A percentile compares a stretch with the other conserved stretches of the same genome.
phyloP scores from a whole-genome alignment of 2,888 invertebrate species.

The Argyresthia albistria region DNA sequence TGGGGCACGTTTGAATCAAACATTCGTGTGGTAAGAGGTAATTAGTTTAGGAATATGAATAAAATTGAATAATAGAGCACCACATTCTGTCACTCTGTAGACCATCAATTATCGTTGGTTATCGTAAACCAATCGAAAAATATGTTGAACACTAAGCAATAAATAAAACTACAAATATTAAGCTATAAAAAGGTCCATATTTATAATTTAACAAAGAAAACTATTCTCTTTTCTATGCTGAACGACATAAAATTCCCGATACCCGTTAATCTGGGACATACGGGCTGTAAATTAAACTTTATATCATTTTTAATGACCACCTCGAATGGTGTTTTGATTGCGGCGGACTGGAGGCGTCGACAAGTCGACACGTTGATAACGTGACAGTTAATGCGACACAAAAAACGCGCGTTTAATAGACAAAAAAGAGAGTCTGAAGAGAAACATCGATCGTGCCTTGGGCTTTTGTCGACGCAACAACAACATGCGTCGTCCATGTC shows the following conservation, averaged over 20 bases:
- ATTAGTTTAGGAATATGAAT: no score
- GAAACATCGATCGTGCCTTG: no score
- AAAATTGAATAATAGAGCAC: no score
- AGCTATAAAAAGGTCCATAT: constrained; percentile 6
- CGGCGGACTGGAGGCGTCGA: constrained; percentile 69
- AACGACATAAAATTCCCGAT: constrained; percentile 54
- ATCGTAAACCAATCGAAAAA: background rate
- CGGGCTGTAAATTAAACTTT: constrained; percentile 67
- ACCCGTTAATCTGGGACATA: constrained; percentile 58
- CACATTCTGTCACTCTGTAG: no score
- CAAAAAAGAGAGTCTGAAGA: constrained; percentile 41
- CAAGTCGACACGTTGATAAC: constrained; percentile 69
- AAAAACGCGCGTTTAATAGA: constrained; percentile 62
- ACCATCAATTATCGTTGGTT: no score
- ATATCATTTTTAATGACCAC: constrained; percentile 68
- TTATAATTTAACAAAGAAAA: constrained; percentile 44
- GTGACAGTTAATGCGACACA: constrained; percentile 54
- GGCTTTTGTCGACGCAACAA: constrained; percentile 20
- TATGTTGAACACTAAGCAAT: background rate
- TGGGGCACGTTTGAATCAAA: no score
- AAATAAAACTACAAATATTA: constrained; percentile 5
- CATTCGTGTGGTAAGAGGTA: no score
- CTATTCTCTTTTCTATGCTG: constrained; percentile 42
- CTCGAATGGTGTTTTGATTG: constrained; percentile 70
- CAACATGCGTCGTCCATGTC: background rate